Evolutionary conservation across 2,888 invertebrate genomes (phyloP), one percentile per base, ranked within the genome.

Genomic region (Leucophenga montana): DNA sequence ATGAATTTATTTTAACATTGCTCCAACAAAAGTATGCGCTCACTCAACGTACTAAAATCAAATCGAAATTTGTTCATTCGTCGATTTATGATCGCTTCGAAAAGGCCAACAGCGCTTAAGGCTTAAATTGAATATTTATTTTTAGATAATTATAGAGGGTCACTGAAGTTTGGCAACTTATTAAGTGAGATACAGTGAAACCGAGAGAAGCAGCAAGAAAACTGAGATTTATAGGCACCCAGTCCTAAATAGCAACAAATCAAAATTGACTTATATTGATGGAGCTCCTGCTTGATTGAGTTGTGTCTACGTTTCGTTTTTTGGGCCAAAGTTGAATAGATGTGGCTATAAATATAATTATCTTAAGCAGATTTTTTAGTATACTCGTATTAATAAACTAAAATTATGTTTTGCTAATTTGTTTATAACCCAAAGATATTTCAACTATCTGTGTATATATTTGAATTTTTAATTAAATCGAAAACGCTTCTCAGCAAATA

Each of bases 241-340:
- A 61, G 18, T 22, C 72, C 75, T 77, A 75, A 79, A 74, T 75
- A 76, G 74, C 74, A 75, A 73, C 77, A 80, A 82, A 82, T 84
- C 83, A 76, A 76, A 75, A 70, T 70, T 74, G 77, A 74, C 77
- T 80, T 78, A 77, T 78, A 78, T 80, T 80, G 77, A 82, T 80
- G 75, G 78, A 76, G 64, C 9, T 39, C 57, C 39, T 31, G 57
- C 67, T 72, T 77, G 75, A 75, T 77, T 74, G 73, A 77, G 74
- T 48, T 75, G 73, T 75, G 69, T 64, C 56, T 68, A 73, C 71
- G 70, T 71, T 73, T 75, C 75, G 68, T 68, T 44, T 22, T 46
- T 16, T 64, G 18, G 44, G 48, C 1, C 11, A 39, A 39, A 39
- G 9, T 8, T 33, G 4, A 33, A 33, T 5, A 5, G 3, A 33